Evolutionary conservation across 2,888 invertebrate genomes (phyloP).

Genomic region (Myopa tessellatipennis): DNA sequence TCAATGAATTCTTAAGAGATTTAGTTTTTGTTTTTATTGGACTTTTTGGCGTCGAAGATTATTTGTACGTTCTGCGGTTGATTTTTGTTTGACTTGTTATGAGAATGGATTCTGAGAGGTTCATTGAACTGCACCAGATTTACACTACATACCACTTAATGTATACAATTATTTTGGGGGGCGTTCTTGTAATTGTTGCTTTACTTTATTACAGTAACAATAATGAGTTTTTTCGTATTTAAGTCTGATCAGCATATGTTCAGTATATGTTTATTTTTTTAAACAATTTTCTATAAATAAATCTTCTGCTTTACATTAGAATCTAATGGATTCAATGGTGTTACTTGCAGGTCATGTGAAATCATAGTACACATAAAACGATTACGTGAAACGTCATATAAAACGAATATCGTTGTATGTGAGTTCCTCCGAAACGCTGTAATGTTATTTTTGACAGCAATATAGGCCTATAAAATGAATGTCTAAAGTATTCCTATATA

Average conservation of each 20-base stretch:
- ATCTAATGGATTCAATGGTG: no score
- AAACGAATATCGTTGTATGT: no score
- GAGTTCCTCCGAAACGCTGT: no score
- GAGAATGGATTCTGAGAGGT: neutral
- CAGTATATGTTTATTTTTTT: neutral
- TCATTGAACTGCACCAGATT: slow-evolving; percentile 8
- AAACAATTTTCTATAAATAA: neutral
- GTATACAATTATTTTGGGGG: neutral
- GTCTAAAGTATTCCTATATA: no score
- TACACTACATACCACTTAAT: neutral
- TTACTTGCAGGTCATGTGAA: no score
- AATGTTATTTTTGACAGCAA: no score
- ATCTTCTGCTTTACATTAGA: neutral
- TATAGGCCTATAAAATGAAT: no score
- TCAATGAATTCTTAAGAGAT: slow-evolving; percentile 16
- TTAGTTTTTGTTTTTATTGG: neutral
- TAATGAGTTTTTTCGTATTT: neutral
- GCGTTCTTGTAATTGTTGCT: neutral
- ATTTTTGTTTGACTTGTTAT: neutral
- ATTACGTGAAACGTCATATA: no score
- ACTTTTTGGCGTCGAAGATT: neutral
- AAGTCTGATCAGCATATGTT: neutral
- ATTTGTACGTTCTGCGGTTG: slow-evolving; percentile 11
- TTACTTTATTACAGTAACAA: neutral
- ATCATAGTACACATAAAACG: no score